Evolutionary conservation across 2,797 vertebrate species (phyloP).

Genomic region (Esox lucius): DNA sequence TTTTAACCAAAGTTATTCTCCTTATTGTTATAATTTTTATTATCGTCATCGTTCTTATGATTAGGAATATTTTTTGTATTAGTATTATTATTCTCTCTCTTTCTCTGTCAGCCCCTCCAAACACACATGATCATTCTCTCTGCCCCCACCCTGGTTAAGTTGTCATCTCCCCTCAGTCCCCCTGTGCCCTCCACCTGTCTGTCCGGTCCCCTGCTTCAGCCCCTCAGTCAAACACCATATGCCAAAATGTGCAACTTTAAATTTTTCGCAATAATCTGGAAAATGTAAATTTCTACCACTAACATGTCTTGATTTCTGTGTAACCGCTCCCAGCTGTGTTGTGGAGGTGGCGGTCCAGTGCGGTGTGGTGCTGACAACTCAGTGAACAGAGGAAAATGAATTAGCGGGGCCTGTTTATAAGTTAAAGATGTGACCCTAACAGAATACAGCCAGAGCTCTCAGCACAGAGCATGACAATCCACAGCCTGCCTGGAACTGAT

Average conservation of each 20-base stretch:
- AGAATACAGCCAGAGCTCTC: conserved; percentile 26
- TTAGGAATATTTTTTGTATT: not conserved
- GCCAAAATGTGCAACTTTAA: conserved; percentile 14
- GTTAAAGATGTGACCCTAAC: conserved; percentile 54
- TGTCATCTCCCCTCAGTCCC: not conserved
- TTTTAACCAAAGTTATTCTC: too few species aligned
- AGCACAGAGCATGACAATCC: conserved; percentile 22
- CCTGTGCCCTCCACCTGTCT: not conserved
- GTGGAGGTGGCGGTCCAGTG: conserved; percentile 20
- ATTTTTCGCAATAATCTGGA: conserved; percentile 48
- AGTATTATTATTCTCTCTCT: too few species aligned
- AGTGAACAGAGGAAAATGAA: conserved; percentile 40
- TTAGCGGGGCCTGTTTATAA: conserved; percentile 43
- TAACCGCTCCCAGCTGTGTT: conserved; percentile 53
- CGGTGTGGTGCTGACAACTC: conserved; percentile 41
- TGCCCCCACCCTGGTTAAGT: not conserved
- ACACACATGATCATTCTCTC: conserved; percentile 4
- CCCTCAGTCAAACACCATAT: not conserved
- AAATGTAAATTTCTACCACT: conserved; percentile 54
- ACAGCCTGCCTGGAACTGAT: conserved; percentile 21
- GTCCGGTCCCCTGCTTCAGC: too few species aligned
- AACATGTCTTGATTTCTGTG: conserved; percentile 39
- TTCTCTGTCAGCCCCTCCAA: not conserved
- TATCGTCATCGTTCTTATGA: too few species aligned
- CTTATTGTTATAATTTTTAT: too few species aligned